phyloP scores from a whole-genome alignment of 1,140 invertebrate genomes.

The Drosophila ogumai region DNA sequence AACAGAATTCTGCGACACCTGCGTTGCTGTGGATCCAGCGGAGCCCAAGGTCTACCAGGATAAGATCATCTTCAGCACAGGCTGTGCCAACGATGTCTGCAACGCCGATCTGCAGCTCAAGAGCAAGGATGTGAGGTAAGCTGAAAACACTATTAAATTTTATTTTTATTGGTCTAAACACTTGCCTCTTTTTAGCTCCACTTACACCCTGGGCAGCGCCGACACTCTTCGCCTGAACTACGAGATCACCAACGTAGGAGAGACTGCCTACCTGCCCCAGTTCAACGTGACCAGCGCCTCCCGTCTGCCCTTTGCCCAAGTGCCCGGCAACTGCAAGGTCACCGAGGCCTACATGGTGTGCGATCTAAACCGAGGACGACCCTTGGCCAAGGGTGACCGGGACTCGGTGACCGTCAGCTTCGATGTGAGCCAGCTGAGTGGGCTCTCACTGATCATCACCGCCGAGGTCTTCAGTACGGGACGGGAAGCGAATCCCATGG shows the following conservation, averaged over 20 bases:
- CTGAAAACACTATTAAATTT: neutral
- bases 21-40: slow-evolving; percentile 77
- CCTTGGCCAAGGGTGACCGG: slow-evolving; percentile 68
- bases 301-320: slow-evolving; percentile 79
- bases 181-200: slow-evolving; percentile 38
- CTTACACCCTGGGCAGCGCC: slow-evolving; percentile 84
- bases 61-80: slow-evolving; percentile 79
- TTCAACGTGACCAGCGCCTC: slow-evolving; percentile 80
- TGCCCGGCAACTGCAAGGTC: slow-evolving; percentile 83
- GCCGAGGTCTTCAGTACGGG: slow-evolving; percentile 85
- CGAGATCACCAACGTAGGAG: slow-evolving; percentile 81
- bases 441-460: slow-evolving; percentile 63
- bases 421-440: slow-evolving; percentile 75
- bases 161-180: neutral
- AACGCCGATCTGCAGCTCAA: slow-evolving; percentile 80
- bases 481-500: slow-evolving; percentile 68
- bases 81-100: slow-evolving; percentile 84
- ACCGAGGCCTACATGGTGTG: slow-evolving; percentile 68
- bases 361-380: slow-evolving; percentile 71
- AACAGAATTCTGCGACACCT: slow-evolving; percentile 76
- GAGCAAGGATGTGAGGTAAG: slow-evolving; percentile 62
- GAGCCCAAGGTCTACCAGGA: slow-evolving; percentile 74
- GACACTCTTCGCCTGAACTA: slow-evolving; percentile 76
- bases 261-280: slow-evolving; percentile 85
- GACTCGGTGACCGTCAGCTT: slow-evolving; percentile 78